Evolutionary conservation across 53 echinoderm and acorn worm genomes (phyloP), one percentile per base, ranked within the genome.

Genomic region (Pentamera pediparva): DNA sequence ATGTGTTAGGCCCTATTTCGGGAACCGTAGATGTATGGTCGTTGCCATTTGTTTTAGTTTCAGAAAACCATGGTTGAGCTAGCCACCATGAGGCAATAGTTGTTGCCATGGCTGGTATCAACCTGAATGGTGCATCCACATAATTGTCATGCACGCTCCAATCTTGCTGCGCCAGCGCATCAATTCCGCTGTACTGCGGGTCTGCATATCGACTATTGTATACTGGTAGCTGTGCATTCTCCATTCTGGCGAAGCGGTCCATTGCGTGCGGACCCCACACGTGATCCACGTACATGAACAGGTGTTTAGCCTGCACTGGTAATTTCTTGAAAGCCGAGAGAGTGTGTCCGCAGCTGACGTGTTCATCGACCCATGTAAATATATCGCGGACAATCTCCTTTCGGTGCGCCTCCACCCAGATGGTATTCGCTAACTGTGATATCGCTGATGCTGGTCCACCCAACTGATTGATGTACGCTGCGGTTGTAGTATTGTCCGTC

Each of bases 201-300:
- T 78, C 78, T 18, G 63, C 48, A 22, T 37, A 49, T 2, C 78
- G 47, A 54, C 79, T 79, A 69, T 79, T 79, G 79, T 79, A 67
- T 3, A 79, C 41, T 38, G 60, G 61, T n/a, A 76, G 20, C 19
- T 81, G 81, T 24, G 56, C 19, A 49, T 81, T 81, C 8, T 47
- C 48, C 32, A 71, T 71, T 27, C 41, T 61, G 15, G 81, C 81
- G 30, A 81, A 81, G n/a, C 81, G 32, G 63, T 72, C 81, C 20
- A 81, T 39, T 4, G 81, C 74, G 47, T 81, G 86, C 33, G 76
- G 76, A 4, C 77, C 86, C 70, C 71, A 81, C 27, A 65, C 54
- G 12, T 35, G 25, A 76, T 70, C 76, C 5, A 76, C 20, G 19
- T 30, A 74, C 21, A 13, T 28, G 47, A 80, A 86, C 5, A 70